These are phyloP conservation scores for Malaclemys terrapin DNA, from an alignment of 2,113 vertebrate genomes.

Conservation along the genomic window DNA sequence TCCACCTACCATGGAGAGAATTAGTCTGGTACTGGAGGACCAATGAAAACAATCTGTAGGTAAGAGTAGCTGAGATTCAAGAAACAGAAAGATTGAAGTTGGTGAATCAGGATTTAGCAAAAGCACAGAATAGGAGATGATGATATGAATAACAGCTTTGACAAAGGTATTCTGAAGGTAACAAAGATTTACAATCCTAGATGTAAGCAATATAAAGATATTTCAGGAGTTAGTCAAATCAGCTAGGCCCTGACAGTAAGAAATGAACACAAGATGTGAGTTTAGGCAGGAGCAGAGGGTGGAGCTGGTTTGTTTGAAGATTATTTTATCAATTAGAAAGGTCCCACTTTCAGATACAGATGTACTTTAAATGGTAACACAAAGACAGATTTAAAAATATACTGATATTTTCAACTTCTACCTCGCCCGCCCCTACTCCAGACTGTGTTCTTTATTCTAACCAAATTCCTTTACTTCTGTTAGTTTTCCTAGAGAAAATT, in stretches of 20 bases:
- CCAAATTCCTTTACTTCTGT: too few species aligned
- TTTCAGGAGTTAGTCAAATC: background rate
- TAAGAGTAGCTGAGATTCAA: background rate
- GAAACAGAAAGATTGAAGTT: background rate
- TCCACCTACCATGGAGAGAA: background rate
- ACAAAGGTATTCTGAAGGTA: background rate
- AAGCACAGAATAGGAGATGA: background rate
- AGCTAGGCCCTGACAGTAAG: background rate
- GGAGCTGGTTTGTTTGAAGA: background rate
- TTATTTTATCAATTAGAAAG: background rate
- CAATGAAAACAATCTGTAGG: background rate
- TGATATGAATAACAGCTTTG: background rate
- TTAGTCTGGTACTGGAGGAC: background rate
- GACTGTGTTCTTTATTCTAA: too few species aligned
- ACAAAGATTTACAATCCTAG: background rate
- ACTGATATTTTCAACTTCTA: too few species aligned
- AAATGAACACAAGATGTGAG: background rate
- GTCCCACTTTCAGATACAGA: background rate
- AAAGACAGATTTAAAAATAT: background rate
- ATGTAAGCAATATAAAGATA: background rate
- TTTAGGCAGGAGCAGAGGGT: background rate
- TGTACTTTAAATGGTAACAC: fast-evolving
- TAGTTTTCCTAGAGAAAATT: too few species aligned
- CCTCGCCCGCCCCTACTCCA: too few species aligned
- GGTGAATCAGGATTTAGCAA: background rate